Evolutionary conservation across 2,797 vertebrate species (phyloP).

Genomic region (Neosalanx taihuensis): DNA sequence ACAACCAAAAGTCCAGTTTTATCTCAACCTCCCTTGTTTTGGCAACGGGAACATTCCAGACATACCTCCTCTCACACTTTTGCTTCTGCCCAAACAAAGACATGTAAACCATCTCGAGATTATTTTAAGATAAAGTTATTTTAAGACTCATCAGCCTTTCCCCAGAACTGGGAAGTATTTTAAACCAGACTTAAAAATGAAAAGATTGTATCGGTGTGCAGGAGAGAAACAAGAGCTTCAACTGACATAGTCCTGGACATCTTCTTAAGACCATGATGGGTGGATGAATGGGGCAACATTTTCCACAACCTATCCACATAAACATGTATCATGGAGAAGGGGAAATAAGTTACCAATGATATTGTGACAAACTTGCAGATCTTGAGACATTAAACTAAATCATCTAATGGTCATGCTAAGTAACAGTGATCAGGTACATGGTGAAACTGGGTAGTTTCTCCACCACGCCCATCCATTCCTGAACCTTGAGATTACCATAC

Average conservation of each 20-base stretch:
- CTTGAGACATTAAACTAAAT: constrained; percentile 7
- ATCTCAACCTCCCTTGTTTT: constrained; percentile 15
- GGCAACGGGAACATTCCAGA: constrained; percentile 35
- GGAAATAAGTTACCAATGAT: constrained; percentile 18
- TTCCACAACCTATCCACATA: constrained; percentile 2
- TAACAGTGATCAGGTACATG: background rate
- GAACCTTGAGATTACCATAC: background rate
- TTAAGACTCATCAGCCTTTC: too few relatives aligned
- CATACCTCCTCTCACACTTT: constrained; percentile 26
- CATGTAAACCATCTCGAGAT: background rate
- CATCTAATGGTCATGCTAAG: background rate
- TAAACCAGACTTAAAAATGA: too few relatives aligned
- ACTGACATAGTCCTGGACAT: constrained; percentile 26
- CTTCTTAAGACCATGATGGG: background rate
- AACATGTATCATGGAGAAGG: constrained; percentile 19
- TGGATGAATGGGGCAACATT: constrained; percentile 8
- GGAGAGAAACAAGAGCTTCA: background rate
- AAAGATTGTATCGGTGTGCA: too few relatives aligned
- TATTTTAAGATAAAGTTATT: too few relatives aligned
- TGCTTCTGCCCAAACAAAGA: background rate
- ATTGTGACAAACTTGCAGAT: constrained; percentile 20
- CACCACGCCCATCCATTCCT: background rate
- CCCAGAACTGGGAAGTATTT: too few relatives aligned
- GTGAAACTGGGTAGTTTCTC: background rate
- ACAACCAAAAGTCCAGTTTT: background rate